These are phyloP conservation scores for Podabrus alpinus DNA, from an alignment of 2,888 invertebrate genomes.

Conservation along the genomic window DNA sequence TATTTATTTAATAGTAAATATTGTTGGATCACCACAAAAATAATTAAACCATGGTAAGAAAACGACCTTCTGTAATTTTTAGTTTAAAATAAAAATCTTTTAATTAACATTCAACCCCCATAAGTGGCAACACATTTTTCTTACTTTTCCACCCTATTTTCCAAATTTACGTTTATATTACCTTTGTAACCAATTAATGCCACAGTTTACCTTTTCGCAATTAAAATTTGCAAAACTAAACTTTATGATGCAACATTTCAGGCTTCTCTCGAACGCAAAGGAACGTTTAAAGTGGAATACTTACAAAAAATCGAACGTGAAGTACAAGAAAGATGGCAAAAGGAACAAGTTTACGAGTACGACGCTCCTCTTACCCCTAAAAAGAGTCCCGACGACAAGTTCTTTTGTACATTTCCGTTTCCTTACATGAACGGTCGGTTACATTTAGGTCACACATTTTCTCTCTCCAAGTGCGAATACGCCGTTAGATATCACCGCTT, in stretches of 20 bases:
- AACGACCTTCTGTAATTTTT: not conserved
- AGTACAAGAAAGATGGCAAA: conserved; percentile 86
- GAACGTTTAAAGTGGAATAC: conserved; percentile 94
- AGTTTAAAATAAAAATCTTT: not conserved
- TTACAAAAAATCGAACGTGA: conserved; percentile 86
- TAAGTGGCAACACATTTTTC: not conserved
- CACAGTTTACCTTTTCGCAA: not conserved
- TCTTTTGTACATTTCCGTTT: conserved; percentile 93
- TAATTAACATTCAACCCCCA: not conserved
- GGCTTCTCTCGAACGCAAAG: conserved; percentile 72
- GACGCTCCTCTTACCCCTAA: conserved; percentile 73
- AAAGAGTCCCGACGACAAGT: conserved; percentile 74
- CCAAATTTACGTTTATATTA: not conserved
- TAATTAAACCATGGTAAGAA: not conserved
- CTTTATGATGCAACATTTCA: conserved; percentile 31
- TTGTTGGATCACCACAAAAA: not conserved
- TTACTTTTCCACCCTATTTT: not conserved
- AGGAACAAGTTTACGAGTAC: conserved; percentile 76
- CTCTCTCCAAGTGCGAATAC: conserved; percentile 97
- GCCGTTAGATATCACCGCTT: conserved; percentile 89
- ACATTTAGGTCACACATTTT: conserved; percentile 97
- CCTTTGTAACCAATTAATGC: not conserved
- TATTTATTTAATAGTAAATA: not conserved
- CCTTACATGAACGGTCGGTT: conserved; percentile 99
- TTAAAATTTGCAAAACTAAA: not conserved